Evolutionary conservation across 2,888 invertebrate genomes (phyloP), one percentile per base, ranked within the genome.

Genomic region (Phaedon cochleariae): DNA sequence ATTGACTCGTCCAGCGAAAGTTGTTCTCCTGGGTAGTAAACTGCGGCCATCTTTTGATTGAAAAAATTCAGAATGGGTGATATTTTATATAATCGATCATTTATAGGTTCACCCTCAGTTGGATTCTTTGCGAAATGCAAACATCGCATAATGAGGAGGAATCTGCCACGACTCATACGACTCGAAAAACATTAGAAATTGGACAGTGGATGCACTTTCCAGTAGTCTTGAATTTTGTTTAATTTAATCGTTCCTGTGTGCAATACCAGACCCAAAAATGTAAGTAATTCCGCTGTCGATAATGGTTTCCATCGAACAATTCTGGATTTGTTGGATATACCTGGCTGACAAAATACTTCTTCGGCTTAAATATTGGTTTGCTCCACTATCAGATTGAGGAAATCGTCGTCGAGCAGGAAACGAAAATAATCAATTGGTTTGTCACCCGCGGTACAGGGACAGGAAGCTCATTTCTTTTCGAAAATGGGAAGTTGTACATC

Each of bases 41-140:
- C n/a, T 10, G 7, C 53, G 3, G 1, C 1, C 63, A 63, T 63
- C 21, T 37, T 57, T 1, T 48, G 21, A 18, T 62, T 62, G 69
- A 82, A 81, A 72, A 78, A 71, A 59, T 79, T 76, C 17, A 81
- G 62, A 15, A 81, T 31, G 34, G 73, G 73, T 18, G 69, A 68
- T 45, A 81, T 76, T 76, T 81, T 78, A n/a, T 63, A 57, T 6
- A 63, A 21, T 10, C 49, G 48, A 34, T 62, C 62, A 4, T 12
- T 18, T 10, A 12, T 3, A 3, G 26, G 5, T 54, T 54, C 54
- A 1, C 22, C 53, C 12, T 20, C 29, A 10, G 29, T 15, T 15
- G 62, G 54, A 62, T 62, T 62, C 45, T 18, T 6, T 21, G 48
- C 41, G 9, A 62, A 55, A 48, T 55, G 62, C 26, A 46, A 55